A percentile compares a stretch with the other conserved stretches of the same genome.
Conservation (phyloP, 2,888 invertebrate genomes). For the Sphaerophoria taeniata region DNA sequence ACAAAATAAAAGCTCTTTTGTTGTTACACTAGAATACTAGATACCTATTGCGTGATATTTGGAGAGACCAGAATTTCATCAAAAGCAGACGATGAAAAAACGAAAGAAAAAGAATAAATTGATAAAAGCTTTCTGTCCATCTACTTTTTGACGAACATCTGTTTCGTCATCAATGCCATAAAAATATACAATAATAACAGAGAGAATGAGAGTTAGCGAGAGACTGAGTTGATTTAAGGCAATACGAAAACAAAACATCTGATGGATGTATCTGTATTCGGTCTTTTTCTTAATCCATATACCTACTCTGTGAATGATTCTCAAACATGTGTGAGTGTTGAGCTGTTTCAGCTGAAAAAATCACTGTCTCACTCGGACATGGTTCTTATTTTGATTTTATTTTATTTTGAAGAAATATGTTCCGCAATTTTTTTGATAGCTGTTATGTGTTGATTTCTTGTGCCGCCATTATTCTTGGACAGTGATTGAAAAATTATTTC, state of each 20-base stretch:
- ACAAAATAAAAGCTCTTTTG: constrained; percentile 52
- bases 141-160: constrained; percentile 72
- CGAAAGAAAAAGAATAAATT: constrained; percentile 19
- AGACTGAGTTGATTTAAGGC: background rate
- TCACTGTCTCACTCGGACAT: constrained; percentile 26
- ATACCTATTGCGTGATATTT: constrained; percentile 60
- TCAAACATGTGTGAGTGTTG: constrained; percentile 24
- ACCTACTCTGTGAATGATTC: background rate
- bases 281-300: background rate
- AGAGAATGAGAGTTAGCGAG: background rate
- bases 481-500: constrained; percentile 22
- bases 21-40: constrained; percentile 35
- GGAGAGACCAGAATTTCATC: constrained; percentile 1
- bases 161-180: constrained; percentile 70
- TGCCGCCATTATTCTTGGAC: constrained; percentile 67
- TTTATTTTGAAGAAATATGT: constrained; percentile 36
- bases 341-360: constrained; percentile 14
- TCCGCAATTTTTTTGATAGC: constrained; percentile 47
- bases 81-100: background rate
- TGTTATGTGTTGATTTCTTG: constrained; percentile 53
- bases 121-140: constrained; percentile 57
- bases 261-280: constrained; percentile 1
- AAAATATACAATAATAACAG: constrained; percentile 39
- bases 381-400: background rate
- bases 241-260: constrained; percentile 7